A percentile compares a stretch with the other conserved stretches of the same genome.
phyloP scores from a whole-genome alignment of 2,888 invertebrate genomes.

The Drosophila borborema region DNA sequence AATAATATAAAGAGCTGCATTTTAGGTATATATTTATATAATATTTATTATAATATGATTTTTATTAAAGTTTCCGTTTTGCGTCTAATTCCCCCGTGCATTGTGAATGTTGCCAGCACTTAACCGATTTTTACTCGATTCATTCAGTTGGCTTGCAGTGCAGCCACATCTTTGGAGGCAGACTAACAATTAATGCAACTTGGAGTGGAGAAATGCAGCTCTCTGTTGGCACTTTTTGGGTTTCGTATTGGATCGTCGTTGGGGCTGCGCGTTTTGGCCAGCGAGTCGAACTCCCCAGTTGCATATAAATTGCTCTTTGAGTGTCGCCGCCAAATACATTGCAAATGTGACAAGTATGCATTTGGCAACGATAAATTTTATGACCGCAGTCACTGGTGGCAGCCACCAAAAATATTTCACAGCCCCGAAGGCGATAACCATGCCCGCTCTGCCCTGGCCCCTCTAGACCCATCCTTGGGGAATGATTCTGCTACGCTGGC shows the following conservation, averaged over 20 bases:
- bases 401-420: slow-evolving; percentile 73
- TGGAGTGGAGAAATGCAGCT: slow-evolving; percentile 9
- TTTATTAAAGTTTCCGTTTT: not conserved
- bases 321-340: slow-evolving; percentile 71
- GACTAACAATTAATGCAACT: slow-evolving; percentile 30
- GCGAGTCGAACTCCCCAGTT: slow-evolving; percentile 60
- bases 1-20: no score
- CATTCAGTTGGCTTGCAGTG: not conserved
- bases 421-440: slow-evolving; percentile 13
- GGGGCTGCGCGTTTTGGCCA: slow-evolving; percentile 9
- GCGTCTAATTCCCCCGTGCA: not conserved
- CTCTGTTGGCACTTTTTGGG: slow-evolving; percentile 24
- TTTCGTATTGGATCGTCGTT: slow-evolving; percentile 10
- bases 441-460: not conserved
- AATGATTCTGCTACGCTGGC: slow-evolving; percentile 23
- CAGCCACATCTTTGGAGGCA: not conserved
- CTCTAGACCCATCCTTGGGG: slow-evolving; percentile 16
- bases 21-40: no score
- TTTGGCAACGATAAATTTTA: slow-evolving; percentile 78
- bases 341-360: slow-evolving; percentile 81
- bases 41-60: not conserved
- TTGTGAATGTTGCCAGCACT: not conserved
- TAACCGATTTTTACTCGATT: not conserved
- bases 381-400: slow-evolving; percentile 72
- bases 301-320: slow-evolving; percentile 77